Conservation (phyloP, 2,888 invertebrate species). For the Eremobia ochroleuca region DNA sequence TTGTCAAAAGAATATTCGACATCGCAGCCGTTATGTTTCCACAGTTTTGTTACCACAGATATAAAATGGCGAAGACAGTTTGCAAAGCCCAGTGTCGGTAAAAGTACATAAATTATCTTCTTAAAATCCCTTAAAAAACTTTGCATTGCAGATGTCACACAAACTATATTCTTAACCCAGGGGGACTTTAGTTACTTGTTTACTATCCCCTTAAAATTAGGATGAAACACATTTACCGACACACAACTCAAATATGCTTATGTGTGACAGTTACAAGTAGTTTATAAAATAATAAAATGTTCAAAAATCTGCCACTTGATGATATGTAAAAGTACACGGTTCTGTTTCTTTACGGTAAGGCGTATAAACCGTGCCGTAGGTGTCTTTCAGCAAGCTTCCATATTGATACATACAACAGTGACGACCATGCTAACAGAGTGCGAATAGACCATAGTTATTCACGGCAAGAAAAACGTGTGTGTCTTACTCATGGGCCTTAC, state of each 20-base stretch:
- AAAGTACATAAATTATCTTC: not conserved
- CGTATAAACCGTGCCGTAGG: no score
- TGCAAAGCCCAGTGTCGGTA: not conserved
- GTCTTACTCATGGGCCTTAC: no score
- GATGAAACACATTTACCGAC: not conserved
- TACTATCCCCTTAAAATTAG: not conserved
- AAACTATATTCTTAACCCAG: not conserved
- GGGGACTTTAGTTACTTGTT: not conserved
- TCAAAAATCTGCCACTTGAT: not conserved
- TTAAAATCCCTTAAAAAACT: not conserved
- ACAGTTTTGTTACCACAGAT: constrained; percentile 42
- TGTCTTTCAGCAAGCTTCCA: no score
- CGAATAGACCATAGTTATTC: no score
- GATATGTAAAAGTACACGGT: no score
- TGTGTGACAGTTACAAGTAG: not conserved
- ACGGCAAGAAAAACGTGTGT: no score
- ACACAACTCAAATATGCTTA: not conserved
- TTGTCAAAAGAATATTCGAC: constrained; percentile 60
- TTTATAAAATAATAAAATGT: not conserved
- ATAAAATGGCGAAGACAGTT: not conserved
- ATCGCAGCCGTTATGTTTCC: constrained; percentile 49
- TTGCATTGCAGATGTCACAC: not conserved
- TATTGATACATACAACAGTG: no score
- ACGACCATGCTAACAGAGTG: no score
- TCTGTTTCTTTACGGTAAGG: no score